Evolutionary conservation across 2,113 vertebrate genomes (phyloP).

Genomic region (Mus spicilegus): DNA sequence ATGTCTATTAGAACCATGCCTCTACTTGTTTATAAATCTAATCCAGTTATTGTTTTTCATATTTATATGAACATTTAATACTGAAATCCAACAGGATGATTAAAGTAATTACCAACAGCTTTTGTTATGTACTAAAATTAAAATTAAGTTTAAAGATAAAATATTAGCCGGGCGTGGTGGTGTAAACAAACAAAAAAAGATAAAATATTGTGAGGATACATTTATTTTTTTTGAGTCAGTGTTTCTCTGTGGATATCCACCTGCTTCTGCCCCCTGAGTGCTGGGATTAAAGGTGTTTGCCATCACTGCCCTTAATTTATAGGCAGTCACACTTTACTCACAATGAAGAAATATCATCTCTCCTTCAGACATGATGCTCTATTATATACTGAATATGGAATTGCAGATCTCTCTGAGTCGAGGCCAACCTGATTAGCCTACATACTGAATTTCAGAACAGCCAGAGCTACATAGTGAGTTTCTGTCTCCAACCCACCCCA

Average conservation of each 20-base stretch:
- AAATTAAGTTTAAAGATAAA: conserved; percentile 1
- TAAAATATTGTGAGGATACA: background rate
- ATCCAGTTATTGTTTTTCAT: background rate
- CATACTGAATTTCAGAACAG: background rate
- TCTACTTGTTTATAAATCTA: background rate
- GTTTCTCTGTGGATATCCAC: background rate
- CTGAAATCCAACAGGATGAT: background rate
- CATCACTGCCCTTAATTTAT: background rate
- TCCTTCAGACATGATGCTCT: conserved; percentile 3
- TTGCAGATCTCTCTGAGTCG: background rate
- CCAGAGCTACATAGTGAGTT: background rate
- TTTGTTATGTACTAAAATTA: background rate
- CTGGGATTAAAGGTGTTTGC: background rate
- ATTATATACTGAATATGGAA: conserved; percentile 22
- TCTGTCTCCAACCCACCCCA: background rate
- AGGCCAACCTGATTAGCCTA: background rate
- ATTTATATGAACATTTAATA: background rate
- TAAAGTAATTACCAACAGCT: background rate
- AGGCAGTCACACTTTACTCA: background rate
- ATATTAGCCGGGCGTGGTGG: background rate
- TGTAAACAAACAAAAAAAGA: background rate
- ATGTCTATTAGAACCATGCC: background rate
- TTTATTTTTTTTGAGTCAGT: background rate
- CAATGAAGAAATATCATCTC: background rate
- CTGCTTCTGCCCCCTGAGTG: background rate